Base-by-base conservation (phyloP, 1,140 invertebrate genomes). In the Drosophila seguyi region DNA sequence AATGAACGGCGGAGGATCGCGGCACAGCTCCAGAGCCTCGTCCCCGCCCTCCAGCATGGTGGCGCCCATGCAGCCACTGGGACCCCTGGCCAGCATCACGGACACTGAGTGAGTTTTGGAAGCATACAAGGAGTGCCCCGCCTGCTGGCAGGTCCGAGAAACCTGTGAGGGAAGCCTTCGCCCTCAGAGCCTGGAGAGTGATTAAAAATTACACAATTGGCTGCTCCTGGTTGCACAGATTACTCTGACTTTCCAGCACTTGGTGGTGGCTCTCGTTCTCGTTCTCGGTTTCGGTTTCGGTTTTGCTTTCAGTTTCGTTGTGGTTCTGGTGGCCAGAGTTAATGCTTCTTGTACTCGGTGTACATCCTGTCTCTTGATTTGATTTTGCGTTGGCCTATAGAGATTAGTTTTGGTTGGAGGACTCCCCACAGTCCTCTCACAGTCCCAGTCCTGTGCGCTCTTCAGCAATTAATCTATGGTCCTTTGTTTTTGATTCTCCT, bases 11-110 rank as follows among this genome's bases (percentile, higher is more conserved):
- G 58, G 79, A 8, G 66, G 93, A 42, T 92, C 94, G 81, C 60
- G 93, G 79, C 56, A 93, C 75, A 88, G 92, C 29, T 92, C 92
- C 3, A 62, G 91, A 22, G 75, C 82, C 52, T 85, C 84, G 3
- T 92, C 91, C 10, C 92, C 91, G 25, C 92, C 91, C 18, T 90
- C 91, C 4, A 91, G 72, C 39, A 90, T 92, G 81, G 78, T 91
- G 63, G 84, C 92, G n/a, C 84, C 79, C 91, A 94, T 92, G 79
- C 94, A 93, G 73, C 94, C 94, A 72, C 92, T 94, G 38, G 94
- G 94, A 52, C 94, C 94, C 25, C 83, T 95, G 38, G 94, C 94
- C 42, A 94, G 94, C 79, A 94, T 95, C 83, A 94, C 94, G 42
- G 94, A 95, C 79, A 94, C 94, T 92, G 94, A 95, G 94, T 94